Percentiles rank a stretch among this genome's conserved stretches.
phyloP scores from a whole-genome alignment of 2,113 vertebrate genomes.

The Acanthochromis polyacanthus region DNA sequence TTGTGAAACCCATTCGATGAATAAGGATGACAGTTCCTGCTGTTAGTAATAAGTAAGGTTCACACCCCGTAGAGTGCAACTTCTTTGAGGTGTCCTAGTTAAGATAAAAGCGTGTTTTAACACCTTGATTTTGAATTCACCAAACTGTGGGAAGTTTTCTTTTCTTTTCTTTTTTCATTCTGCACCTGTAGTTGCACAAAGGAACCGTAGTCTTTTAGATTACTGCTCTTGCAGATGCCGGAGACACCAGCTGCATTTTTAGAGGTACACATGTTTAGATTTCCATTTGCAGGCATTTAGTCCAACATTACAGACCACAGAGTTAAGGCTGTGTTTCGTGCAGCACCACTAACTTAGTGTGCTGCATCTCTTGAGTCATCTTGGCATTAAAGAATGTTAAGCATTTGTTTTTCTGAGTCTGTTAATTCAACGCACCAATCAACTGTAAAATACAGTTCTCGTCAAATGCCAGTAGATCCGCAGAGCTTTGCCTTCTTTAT shows the following conservation, averaged over 20 bases:
- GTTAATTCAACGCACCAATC: conserved; percentile 63
- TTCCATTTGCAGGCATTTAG: background rate
- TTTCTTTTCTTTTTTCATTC: conserved; percentile 9
- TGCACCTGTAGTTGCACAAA: background rate
- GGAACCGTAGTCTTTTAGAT: background rate
- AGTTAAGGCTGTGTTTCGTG: conserved; percentile 32
- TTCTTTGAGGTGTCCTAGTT: conserved; percentile 66
- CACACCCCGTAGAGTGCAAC: conserved; percentile 41
- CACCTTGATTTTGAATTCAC: conserved; percentile 62
- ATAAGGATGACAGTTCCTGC: conserved; percentile 58
- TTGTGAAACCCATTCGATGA: conserved; percentile 45
- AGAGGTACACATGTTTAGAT: conserved; percentile 7
- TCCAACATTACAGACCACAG: conserved; percentile 18
- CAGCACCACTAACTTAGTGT: conserved; percentile 12
- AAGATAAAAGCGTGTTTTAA: conserved; percentile 74
- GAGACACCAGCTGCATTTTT: background rate
- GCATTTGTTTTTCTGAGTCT: conserved; percentile 22
- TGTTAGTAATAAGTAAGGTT: conserved; percentile 56
- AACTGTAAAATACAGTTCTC: conserved; percentile 64
- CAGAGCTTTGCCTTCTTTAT: conserved; percentile 56
- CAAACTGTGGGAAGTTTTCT: conserved; percentile 37
- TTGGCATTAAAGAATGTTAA: conserved; percentile 46
- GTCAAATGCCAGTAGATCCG: conserved; percentile 73
- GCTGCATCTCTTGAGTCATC: conserved; percentile 29
- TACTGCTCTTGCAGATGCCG: conserved; percentile 1